Evolutionary conservation across 2,113 vertebrate species (phyloP), one percentile per base, ranked within the genome.

Genomic region (Scalopus aquaticus): DNA sequence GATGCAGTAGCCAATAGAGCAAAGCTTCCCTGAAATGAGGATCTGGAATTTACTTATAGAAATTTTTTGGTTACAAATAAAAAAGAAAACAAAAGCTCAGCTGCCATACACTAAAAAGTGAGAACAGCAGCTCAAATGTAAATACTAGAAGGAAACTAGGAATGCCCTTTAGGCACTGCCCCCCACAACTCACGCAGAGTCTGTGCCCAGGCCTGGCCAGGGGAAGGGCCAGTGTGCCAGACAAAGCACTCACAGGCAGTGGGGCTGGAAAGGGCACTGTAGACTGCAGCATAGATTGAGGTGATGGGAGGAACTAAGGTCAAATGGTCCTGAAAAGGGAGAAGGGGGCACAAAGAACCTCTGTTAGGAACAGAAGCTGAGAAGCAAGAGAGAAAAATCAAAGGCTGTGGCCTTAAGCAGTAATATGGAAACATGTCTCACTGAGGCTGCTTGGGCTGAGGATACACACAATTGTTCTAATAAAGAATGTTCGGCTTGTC

Each of bases 171-270:
- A 13, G n/a, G 26, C 20, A 24, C 12, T 32, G 10, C 44, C 67
- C 5, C 32, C 13, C 24, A 15, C 26, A 42, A 46, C 24, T 17
- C 54, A 19, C 5, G 32, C 49, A 39, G 60, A 17, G 42, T 35
- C 62, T 10, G 0, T 4, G 17, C 19, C 17, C 24, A 0, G 8
- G 44, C 22, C 5, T 15, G 13, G 37, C 3, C 1, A 35, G 20
- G 3, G 5, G 20, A 19, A 22, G 26, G 37, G 46, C 1, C 6
- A 9, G 69, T 9, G 22, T 2, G 16, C 62, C 69, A 69, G 70
- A 67, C 39, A 83, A 30, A 77, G 24, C 17, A 42, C 44, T 19
- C 16, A 42, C 80, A 49, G 35, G 6, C 69, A 39, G 26, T 0
- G 2, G 13, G 10, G 26, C 51, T 13, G 6, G 44, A 6, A 39